Base-by-base conservation (phyloP, 2,888 invertebrate species). In the Andrena flavipes region DNA sequence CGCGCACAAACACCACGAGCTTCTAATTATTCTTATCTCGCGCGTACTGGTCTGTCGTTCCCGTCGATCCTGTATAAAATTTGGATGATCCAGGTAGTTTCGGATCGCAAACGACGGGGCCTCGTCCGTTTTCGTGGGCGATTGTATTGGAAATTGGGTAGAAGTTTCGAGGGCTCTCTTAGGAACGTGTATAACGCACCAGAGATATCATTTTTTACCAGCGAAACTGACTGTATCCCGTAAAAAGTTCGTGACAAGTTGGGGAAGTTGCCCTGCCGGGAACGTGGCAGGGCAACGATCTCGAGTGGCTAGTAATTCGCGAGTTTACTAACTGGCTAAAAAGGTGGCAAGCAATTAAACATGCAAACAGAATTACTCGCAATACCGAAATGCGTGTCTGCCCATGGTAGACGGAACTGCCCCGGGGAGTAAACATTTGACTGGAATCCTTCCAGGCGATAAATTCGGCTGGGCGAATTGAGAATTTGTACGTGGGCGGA, bases 281-380 rank as follows among this genome's bases (percentile, higher is more conserved):
- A 56, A 7, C 3, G 49, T 16, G 4, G 49, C 13, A 1, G 30
- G 33, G 30, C 26, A 16, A 29, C 49, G 23, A 35, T 64, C 59
- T 74, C 30, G 33, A 10, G 59, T 6, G 20, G 35, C 10, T 7
- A 33, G 42, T 35, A 35, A 75, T 82, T 76, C 63, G 23, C 29
- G 26, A 63, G 35, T 59, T 73, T 33, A 35, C 33, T 33, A 71
- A 56, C 35, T 20, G 63, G 10, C 51, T 54, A 49, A 60, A 20
- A 30, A 51, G 33, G 70, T 59, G 56, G 62, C 69, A 51, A 23
- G 59, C 70, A 51, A 29, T 71, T 74, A 70, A 81, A 68, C 68
- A 71, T 29, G 79, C 76, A 86, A 82, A 80, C 64, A 70, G 49
- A 80, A 82, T 84, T 80, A 80, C 51, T 73, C 70, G 68, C 71